Evolutionary conservation across 2,888 invertebrate genomes (phyloP).

Genomic region (Nasonovia ribisnigri): DNA sequence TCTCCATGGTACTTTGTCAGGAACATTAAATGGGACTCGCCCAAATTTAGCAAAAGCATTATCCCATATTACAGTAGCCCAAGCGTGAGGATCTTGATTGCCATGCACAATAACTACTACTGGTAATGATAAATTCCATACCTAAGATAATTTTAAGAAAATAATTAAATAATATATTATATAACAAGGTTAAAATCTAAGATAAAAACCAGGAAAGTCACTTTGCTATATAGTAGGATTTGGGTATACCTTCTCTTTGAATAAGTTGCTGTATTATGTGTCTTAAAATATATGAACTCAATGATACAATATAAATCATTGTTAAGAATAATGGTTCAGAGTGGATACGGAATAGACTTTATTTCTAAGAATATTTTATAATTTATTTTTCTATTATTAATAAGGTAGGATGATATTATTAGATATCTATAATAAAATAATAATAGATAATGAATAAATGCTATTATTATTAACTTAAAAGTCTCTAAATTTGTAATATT

Average conservation of each 20-base stretch:
- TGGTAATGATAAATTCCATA: slow-evolving; percentile 96
- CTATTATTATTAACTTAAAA: too few species aligned
- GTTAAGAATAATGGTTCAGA: too few species aligned
- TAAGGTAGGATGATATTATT: too few species aligned
- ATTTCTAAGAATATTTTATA: too few species aligned
- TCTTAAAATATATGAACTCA: background rate
- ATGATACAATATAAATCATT: too few species aligned
- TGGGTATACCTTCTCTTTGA: background rate
- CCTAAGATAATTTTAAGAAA: slow-evolving; percentile 71
- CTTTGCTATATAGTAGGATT: background rate
- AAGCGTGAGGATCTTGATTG: slow-evolving; percentile 98
- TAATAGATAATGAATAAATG: too few species aligned
- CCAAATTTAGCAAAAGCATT: slow-evolving; percentile 97
- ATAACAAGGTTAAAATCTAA: background rate
- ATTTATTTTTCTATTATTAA: too few species aligned
- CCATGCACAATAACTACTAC: slow-evolving; percentile 99
- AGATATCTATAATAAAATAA: too few species aligned
- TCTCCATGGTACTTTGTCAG: slow-evolving; percentile 92
- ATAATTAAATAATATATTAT: background rate
- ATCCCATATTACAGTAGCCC: slow-evolving; percentile 99
- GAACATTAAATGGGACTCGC: slow-evolving; percentile 91
- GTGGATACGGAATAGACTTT: too few species aligned
- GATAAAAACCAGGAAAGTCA: background rate
- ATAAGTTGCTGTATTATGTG: background rate
- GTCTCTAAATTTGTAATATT: too few species aligned